A percentile compares a stretch with the other conserved stretches of the same genome.
Conservation (phyloP, 2,888 invertebrate species). For the Deladenus siricidicola region DNA sequence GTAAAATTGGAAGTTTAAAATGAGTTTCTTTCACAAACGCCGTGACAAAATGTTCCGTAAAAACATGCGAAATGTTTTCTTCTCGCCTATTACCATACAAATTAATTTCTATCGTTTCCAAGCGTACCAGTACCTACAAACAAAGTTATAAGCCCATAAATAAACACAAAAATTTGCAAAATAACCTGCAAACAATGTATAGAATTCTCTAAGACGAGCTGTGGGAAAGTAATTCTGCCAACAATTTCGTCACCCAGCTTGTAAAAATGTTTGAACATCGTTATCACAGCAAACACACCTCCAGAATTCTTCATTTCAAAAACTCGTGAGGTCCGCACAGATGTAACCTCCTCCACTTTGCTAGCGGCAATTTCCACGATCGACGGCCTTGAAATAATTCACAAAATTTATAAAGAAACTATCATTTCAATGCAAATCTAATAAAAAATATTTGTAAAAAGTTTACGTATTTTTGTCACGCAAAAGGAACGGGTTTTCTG, state of each 20-base stretch:
- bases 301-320: slow-evolving; percentile 62
- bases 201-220: slow-evolving; percentile 60
- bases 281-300: slow-evolving; percentile 86
- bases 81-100: slow-evolving; percentile 55
- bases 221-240: slow-evolving; percentile 74
- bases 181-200: slow-evolving; percentile 24
- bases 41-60: slow-evolving; percentile 85
- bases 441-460: neutral
- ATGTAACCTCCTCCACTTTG: slow-evolving; percentile 39
- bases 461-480: slow-evolving; percentile 10
- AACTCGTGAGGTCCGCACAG: slow-evolving; percentile 27
- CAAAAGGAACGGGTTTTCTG: slow-evolving; percentile 24
- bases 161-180: neutral
- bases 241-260: slow-evolving; percentile 95
- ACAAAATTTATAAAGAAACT: slow-evolving; percentile 6
- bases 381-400: slow-evolving; percentile 21
- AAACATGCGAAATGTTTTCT: slow-evolving; percentile 64
- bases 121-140: slow-evolving; percentile 71
- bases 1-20: slow-evolving; percentile 81
- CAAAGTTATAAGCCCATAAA: neutral
- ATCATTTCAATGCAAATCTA: neutral
- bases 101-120: slow-evolving; percentile 64
- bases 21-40: slow-evolving; percentile 74
- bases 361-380: slow-evolving; percentile 25
- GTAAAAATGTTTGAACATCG: slow-evolving; percentile 86